Conservation (phyloP, 2,888 invertebrate genomes). For the Gymnosoma rotundatum region DNA sequence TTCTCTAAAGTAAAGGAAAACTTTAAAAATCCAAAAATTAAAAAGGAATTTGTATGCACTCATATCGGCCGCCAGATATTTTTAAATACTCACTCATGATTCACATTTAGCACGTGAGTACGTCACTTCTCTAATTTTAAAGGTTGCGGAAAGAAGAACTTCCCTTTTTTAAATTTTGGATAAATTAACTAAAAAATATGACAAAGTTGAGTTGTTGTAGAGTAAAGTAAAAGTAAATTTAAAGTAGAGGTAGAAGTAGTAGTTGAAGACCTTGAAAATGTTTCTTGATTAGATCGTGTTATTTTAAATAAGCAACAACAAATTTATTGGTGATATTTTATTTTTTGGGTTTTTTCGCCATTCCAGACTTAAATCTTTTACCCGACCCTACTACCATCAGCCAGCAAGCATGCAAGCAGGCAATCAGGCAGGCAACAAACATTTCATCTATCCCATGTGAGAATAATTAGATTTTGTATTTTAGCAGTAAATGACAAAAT, state of each 20-base stretch:
- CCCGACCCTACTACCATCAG: conserved; percentile 26
- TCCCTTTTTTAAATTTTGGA: conserved; percentile 21
- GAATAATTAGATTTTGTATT: conserved; percentile 57
- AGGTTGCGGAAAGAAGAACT: conserved; percentile 38
- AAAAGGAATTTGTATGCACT: too few species aligned
- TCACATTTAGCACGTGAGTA: too few species aligned
- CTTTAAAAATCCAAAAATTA: too few species aligned
- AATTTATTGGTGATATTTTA: conserved; percentile 56
- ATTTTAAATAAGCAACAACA: conserved; percentile 15
- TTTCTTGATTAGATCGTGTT: conserved; percentile 5
- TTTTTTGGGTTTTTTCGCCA: conserved; percentile 17
- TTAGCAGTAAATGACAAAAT: conserved; percentile 49
- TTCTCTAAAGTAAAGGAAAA: too few species aligned
- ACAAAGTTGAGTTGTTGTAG: background rate
- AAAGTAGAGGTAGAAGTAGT: conserved; percentile 22
- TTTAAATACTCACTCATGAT: too few species aligned
- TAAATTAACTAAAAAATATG: conserved; percentile 12
- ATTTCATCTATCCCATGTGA: conserved; percentile 50
- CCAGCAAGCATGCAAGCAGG: too few species aligned
- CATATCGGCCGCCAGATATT: too few species aligned
- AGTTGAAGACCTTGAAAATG: conserved; percentile 48
- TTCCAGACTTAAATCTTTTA: conserved; percentile 27
- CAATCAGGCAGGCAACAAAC: background rate
- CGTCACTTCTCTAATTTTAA: too few species aligned
- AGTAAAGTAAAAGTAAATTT: conserved; percentile 31